Conservation (phyloP, 1,140 invertebrate genomes). For the Micrasema minimum region DNA sequence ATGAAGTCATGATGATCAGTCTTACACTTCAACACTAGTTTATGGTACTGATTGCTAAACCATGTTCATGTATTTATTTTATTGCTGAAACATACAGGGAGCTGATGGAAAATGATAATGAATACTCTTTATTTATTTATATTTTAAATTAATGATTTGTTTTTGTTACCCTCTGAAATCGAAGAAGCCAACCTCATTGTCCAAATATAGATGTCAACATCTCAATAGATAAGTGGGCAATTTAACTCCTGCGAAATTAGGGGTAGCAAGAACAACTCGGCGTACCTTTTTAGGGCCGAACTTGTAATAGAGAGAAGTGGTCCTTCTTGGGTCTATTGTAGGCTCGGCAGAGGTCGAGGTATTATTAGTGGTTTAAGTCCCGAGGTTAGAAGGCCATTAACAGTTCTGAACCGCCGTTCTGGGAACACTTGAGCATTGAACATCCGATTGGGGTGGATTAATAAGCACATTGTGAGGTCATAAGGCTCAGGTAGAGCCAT, state of each 20-base stretch:
- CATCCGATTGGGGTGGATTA: too few species aligned
- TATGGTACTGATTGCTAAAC: too few species aligned
- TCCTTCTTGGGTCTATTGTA: too few species aligned
- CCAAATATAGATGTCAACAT: background rate
- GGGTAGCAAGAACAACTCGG: background rate
- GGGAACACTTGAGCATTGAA: background rate
- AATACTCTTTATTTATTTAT: background rate
- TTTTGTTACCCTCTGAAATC: background rate
- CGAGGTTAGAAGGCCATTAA: constrained; percentile 5
- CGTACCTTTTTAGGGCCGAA: constrained; percentile 8
- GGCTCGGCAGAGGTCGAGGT: background rate
- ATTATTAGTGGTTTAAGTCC: constrained; percentile 12
- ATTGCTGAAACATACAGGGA: too few species aligned
- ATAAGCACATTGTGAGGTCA: too few species aligned
- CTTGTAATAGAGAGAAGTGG: background rate
- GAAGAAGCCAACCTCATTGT: background rate
- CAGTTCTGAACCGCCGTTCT: background rate
- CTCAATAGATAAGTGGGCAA: constrained; percentile 12
- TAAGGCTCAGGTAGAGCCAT: too few species aligned
- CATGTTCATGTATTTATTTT: too few species aligned
- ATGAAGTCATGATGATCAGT: too few species aligned
- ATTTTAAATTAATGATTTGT: background rate
- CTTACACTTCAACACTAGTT: too few species aligned
- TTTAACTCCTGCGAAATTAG: constrained; percentile 7
- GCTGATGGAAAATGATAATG: background rate